phyloP scores from a whole-genome alignment of 2,888 invertebrate genomes.

The Lacanobia oleracea region DNA sequence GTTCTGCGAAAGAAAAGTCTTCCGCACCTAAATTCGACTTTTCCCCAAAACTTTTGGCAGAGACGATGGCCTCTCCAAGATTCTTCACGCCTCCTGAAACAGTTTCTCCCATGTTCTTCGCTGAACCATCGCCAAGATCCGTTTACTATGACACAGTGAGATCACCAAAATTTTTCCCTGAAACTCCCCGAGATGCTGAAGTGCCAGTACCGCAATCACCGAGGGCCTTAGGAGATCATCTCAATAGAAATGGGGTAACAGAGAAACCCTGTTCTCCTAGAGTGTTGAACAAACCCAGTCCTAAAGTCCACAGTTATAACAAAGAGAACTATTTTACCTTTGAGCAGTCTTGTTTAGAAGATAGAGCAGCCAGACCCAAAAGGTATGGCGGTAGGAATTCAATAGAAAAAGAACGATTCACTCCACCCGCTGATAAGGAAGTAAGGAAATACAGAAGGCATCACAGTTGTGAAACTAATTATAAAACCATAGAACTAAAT shows the following conservation, averaged over 20 bases:
- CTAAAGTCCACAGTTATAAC: constrained; percentile 84
- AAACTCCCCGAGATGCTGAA: constrained; percentile 82
- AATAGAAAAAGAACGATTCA: constrained; percentile 84
- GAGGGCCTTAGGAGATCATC: constrained; percentile 78
- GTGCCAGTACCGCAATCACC: constrained; percentile 85
- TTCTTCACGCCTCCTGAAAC: constrained; percentile 88
- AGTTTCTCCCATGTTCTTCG: constrained; percentile 85
- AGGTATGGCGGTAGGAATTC: constrained; percentile 86
- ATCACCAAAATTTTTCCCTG: constrained; percentile 87
- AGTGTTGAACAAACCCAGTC: constrained; percentile 82
- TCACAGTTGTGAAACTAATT: constrained; percentile 87
- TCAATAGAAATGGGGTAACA: constrained; percentile 81
- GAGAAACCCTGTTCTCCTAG: constrained; percentile 85
- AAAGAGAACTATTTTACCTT: constrained; percentile 88
- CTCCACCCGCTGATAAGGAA: constrained; percentile 86
- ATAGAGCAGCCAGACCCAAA: constrained; percentile 79
- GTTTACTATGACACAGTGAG: constrained; percentile 86
- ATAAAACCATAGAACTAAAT: constrained; percentile 83
- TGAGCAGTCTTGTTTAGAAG: constrained; percentile 77
- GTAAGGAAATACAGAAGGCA: constrained; percentile 83
- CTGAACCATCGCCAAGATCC: constrained; percentile 86
- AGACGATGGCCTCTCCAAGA: constrained; percentile 82
- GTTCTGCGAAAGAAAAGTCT: constrained; percentile 85
- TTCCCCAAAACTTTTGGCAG: constrained; percentile 84
- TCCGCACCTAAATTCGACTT: constrained; percentile 85